Percentiles rank a stretch among this genome's conserved stretches.
phyloP scores from a whole-genome alignment of 1,140 invertebrate genomes.

The Paraescarpia echinospica region DNA sequence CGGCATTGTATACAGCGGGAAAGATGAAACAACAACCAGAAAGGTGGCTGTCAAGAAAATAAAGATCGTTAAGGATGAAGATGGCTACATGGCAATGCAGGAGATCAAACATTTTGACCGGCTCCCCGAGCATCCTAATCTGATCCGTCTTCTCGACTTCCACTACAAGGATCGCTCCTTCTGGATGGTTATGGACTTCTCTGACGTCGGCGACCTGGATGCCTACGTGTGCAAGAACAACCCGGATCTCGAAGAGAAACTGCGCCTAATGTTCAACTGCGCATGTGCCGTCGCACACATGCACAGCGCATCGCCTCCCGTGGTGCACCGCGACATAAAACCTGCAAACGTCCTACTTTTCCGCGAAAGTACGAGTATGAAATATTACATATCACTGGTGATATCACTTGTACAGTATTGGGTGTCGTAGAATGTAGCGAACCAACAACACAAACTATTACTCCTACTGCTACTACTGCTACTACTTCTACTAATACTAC shows the following conservation, averaged over 20 bases:
- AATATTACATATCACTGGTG: not conserved
- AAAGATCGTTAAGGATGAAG: not conserved
- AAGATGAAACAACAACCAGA: not conserved
- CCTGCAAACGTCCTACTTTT: conserved; percentile 26
- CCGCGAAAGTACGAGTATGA: not conserved
- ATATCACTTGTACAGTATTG: not conserved
- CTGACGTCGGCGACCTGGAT: conserved; percentile 16
- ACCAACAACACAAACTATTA: not conserved
- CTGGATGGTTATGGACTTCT: conserved; percentile 20
- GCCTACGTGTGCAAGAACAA: not conserved
- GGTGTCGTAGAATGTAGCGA: too few relatives aligned
- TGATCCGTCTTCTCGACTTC: not conserved
- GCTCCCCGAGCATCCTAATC: not conserved
- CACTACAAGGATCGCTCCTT: not conserved
- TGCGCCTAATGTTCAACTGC: conserved; percentile 9
- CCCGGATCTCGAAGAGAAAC: not conserved
- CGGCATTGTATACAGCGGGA: conserved; percentile 7
- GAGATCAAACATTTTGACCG: conserved; percentile 13
- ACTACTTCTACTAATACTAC: not conserved
- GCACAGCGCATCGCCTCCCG: conserved; percentile 11
- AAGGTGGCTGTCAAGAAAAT: conserved; percentile 14
- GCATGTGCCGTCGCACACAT: conserved; percentile 18
- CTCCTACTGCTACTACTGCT: not conserved
- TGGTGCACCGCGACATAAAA: conserved; percentile 26
- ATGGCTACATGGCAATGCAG: conserved; percentile 10